Evolutionary conservation across 2,113 vertebrate genomes (phyloP).

Genomic region (Pycnonotus jocosus): DNA sequence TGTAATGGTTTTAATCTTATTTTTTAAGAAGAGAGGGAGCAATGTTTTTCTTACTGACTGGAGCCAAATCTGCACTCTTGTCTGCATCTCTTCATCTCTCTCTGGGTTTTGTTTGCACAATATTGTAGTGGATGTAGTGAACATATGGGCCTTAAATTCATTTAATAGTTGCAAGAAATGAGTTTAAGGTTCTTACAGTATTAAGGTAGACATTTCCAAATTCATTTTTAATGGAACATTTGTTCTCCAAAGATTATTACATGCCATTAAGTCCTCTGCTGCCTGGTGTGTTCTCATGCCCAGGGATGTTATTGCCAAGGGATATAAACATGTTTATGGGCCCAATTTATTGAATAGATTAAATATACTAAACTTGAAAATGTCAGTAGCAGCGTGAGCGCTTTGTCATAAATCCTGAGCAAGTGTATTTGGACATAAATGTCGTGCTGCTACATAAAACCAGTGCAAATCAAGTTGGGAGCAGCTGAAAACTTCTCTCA

Average conservation of each 20-base stretch:
- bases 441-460: rapidly evolving
- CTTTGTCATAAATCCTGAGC: not conserved
- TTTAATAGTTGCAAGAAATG: constrained; percentile 41
- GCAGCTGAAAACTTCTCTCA: not conserved
- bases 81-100: not conserved
- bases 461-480: not conserved
- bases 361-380: constrained; percentile 1
- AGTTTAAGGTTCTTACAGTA: constrained; percentile 40
- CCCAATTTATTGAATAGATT: constrained; percentile 6
- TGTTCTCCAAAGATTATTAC: constrained; percentile 48
- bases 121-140: not conserved
- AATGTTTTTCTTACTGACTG: not conserved
- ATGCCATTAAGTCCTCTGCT: not conserved
- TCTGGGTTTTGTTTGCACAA: constrained; percentile 36
- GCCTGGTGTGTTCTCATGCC: not conserved
- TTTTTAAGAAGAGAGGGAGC: constrained; percentile 34
- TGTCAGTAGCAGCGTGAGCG: not conserved
- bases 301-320: not conserved
- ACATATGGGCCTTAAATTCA: constrained; percentile 29
- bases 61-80: not conserved
- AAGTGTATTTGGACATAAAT: not conserved
- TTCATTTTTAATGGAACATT: constrained; percentile 51
- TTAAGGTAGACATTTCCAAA: constrained; percentile 54
- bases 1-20: constrained; percentile 50
- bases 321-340: constrained; percentile 36